Conservation (phyloP, 2,113 vertebrate species). For the Pseudorasbora parva region DNA sequence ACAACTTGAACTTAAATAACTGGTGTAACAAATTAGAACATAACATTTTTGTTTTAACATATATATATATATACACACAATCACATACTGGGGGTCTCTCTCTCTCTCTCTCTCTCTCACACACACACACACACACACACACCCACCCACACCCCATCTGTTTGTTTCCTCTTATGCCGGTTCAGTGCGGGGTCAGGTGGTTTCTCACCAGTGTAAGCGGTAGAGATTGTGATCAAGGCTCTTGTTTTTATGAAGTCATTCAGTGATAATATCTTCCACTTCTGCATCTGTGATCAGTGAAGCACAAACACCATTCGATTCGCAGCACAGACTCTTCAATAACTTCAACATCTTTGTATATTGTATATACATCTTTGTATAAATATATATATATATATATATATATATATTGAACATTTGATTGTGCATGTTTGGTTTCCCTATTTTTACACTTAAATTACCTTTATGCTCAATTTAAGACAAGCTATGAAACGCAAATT, state of each 20-base stretch:
- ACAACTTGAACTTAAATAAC: too few species aligned
- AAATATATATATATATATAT: too few species aligned
- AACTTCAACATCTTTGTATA: too few species aligned
- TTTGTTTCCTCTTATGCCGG: slow-evolving; percentile 46
- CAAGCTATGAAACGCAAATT: not conserved
- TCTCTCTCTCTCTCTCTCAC: too few species aligned
- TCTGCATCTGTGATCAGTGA: slow-evolving; percentile 21
- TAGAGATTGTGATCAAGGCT: slow-evolving; percentile 40
- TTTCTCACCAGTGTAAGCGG: slow-evolving; percentile 36
- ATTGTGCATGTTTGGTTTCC: not conserved
- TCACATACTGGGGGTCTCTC: too few species aligned
- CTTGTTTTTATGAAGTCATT: slow-evolving; percentile 43
- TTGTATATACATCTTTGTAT: too few species aligned
- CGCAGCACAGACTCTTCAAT: too few species aligned
- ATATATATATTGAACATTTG: too few species aligned
- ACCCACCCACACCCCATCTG: not conserved
- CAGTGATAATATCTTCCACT: slow-evolving; percentile 46
- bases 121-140: not conserved
- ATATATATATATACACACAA: too few species aligned
- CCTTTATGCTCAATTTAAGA: not conserved
- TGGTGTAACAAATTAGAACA: too few species aligned
- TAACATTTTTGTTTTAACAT: too few species aligned
- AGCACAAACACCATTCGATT: not conserved
- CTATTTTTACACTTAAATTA: not conserved
- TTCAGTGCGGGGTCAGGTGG: slow-evolving; percentile 45